Evolutionary conservation across 2,888 invertebrate genomes (phyloP), one percentile per base, ranked within the genome.

Genomic region (Pemphredon lugubris): DNA sequence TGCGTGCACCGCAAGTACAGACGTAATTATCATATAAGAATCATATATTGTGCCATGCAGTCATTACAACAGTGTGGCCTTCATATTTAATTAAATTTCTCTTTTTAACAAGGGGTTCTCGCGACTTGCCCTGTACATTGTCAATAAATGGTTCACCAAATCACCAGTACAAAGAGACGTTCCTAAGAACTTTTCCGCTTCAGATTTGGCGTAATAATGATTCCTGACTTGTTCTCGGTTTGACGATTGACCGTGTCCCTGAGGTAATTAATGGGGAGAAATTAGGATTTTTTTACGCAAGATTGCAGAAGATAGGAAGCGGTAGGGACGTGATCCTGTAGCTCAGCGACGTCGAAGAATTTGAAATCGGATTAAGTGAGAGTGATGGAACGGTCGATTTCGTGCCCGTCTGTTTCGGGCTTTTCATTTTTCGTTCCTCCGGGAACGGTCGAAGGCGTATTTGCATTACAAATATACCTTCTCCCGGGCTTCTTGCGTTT

Each of bases 401-500:
- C 72, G 44, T 65, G 64, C 55, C 67, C 57, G 50, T 48, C 50
- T 78, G 70, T 79, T 82, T 78, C 73, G 67, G 51, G 42, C 77
- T 79, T 75, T 84, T 78, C 73, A 82, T 84, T 83, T 85, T 82
- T 82, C 73, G 68, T 67, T 74, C 75, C 64, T 64, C n/a, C 48
- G 72, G 53, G 63, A 47, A 61, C 37, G 60, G 32, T 37, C 47
- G 51, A 21, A 20, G 1, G 32, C 34, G 50, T 68, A 86, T 87
- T 87, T 86, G 83, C 83, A 86, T 87, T 79, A 82, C 86, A 86
- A 83, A 83, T 84, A 73, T 63, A 60, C 48, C 57, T 71, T 69
- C 30, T 55, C 50, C 54, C 59, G 61, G 54, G 68, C 70, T 79
- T 73, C 77, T 77, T 67, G 73, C 76, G 83, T 80, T 86, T 85